Evolutionary conservation across 2,888 invertebrate genomes (phyloP), one percentile per base, ranked within the genome.

Genomic region (Dicycla oo): DNA sequence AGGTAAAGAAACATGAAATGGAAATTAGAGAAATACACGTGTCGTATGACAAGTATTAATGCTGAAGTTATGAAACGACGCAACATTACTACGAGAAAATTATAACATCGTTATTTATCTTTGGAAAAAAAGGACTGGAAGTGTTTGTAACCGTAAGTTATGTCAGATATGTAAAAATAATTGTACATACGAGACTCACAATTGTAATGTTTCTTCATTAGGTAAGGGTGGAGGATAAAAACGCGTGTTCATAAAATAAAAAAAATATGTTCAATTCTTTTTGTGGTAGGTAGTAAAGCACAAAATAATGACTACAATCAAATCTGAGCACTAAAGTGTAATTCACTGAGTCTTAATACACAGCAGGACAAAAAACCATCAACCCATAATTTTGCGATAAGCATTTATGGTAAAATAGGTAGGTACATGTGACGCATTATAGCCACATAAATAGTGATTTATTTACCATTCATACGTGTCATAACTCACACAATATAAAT

Each of bases 401-500:
- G 70, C 56, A 63, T 73, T 74, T 68, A 75, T 62, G 71, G 75
- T 69, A 51, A 73, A 72, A 73, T 56, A 62, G 10, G 30, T 62
- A 47, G 6, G n/a, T 62, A 61, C 67, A 69, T 54, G 63, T 83
- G 83, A 81, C 76, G 58, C 73, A 72, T 56, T 58, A 30, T 60
- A 65, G 47, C 47, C 49, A 63, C 78, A 83, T 72, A 67, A 49
- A 71, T 70, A 75, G 45, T 56, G 60, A 74, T 78, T 82, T 80
- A 80, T 78, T 75, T 83, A 76, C 75, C 73, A 76, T 83, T 81
- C 76, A 76, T 71, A 83, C 58, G 76, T 75, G 69, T 71, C 77
- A 84, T 78, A 75, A 58, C 49, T 80, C 73, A 66, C 45, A 73
- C 58, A 69, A 82, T 73, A 79, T 77, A 67, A 82, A 78, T 73